These are phyloP conservation scores for Tetramorium alpestre DNA, from an alignment of 1,140 invertebrate species.

Conservation along the genomic window DNA sequence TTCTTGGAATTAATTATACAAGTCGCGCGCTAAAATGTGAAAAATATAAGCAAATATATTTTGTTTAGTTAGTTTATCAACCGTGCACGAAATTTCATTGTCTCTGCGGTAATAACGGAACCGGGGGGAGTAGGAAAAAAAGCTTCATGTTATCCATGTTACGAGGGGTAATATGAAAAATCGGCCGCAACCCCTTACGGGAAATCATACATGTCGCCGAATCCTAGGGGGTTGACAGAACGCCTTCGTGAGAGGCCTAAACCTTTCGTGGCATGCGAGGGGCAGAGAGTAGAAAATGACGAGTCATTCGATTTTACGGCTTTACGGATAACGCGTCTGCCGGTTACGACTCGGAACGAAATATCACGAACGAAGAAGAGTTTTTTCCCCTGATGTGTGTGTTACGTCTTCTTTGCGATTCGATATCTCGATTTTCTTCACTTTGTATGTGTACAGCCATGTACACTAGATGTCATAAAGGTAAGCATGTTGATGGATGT, in stretches of 20 bases:
- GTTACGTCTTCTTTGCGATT: slow-evolving; percentile 44
- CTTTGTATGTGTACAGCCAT: background rate
- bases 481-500: slow-evolving; percentile 23
- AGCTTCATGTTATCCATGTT: slow-evolving; percentile 39
- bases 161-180: slow-evolving; percentile 54
- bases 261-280: slow-evolving; percentile 10
- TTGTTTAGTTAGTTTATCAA: slow-evolving; percentile 35
- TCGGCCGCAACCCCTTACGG: slow-evolving; percentile 8
- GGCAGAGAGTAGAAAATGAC: slow-evolving; percentile 53
- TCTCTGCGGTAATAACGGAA: slow-evolving; percentile 33
- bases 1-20: background rate
- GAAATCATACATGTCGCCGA: slow-evolving; percentile 13
- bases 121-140: background rate
- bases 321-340: slow-evolving; percentile 63
- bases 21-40: background rate
- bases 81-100: slow-evolving; percentile 52
- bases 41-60: background rate
- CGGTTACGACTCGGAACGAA: slow-evolving; percentile 64
- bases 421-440: slow-evolving; percentile 51
- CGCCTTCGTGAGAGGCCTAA: slow-evolving; percentile 34
- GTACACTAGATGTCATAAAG: background rate
- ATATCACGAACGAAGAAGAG: slow-evolving; percentile 40
- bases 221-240: slow-evolving; percentile 33
- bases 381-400: background rate
- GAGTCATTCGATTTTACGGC: slow-evolving; percentile 69